Percentiles rank a stretch among this genome's conserved stretches.
Evolutionary conservation across 2,113 vertebrate species (phyloP).

Genomic region (Corythaeola cristata): DNA sequence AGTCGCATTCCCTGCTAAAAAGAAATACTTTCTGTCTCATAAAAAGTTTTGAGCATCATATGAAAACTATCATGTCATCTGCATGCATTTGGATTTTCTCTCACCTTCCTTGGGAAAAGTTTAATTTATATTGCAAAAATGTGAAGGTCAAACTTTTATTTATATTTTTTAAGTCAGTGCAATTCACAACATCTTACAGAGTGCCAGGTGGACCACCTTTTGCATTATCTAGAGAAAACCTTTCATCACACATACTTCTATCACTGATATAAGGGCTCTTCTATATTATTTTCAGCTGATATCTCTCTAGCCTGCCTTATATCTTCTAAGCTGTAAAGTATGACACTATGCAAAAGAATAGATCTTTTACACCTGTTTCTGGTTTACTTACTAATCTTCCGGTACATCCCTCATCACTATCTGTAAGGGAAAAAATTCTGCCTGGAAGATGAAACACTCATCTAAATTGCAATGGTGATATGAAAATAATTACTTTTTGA

Average conservation of each 20-base stretch:
- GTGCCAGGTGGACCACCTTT: background rate
- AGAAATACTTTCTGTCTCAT: background rate
- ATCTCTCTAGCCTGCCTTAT: background rate
- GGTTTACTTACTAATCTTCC: background rate
- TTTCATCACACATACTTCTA: background rate
- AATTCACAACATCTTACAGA: background rate
- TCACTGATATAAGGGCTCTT: background rate
- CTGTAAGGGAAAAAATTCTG: background rate
- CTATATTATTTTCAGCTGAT: background rate
- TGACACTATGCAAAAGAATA: background rate
- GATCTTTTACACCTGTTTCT: background rate
- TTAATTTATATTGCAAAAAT: constrained; percentile 24
- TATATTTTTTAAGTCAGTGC: constrained; percentile 32
- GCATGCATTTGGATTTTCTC: background rate
- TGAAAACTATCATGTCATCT: background rate
- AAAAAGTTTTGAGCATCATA: background rate
- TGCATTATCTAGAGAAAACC: background rate
- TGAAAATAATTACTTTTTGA: background rate
- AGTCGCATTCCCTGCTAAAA: background rate
- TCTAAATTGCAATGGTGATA: background rate
- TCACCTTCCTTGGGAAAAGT: background rate
- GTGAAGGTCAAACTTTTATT: constrained; percentile 52
- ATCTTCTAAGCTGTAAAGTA: constrained; percentile 4
- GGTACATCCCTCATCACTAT: background rate
- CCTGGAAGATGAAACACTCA: background rate